Conservation (phyloP, 2,797 vertebrate genomes). For the Spea hammondii region DNA sequence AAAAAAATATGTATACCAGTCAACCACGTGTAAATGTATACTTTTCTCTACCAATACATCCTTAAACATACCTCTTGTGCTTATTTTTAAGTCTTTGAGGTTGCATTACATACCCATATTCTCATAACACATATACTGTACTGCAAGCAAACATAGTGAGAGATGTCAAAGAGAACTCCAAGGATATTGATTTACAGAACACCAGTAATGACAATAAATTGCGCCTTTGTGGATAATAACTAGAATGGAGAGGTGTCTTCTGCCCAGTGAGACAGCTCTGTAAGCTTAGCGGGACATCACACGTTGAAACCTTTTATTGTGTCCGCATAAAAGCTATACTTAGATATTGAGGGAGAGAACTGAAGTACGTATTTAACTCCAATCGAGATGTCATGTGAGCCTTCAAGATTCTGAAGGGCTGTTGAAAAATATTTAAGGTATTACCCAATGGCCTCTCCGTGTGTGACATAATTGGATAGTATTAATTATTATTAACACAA, state of each 20-base stretch:
- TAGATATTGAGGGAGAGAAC: not conserved
- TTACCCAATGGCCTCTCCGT: no score
- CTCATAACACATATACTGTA: not conserved
- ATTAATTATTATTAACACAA: not conserved
- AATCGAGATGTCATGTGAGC: not conserved
- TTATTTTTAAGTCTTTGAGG: not conserved
- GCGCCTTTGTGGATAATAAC: slow-evolving; percentile 49
- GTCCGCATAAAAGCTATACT: not conserved
- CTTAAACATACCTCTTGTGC: not conserved
- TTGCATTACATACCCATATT: not conserved
- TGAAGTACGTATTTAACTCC: not conserved
- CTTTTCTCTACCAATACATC: not conserved
- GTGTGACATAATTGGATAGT: no score
- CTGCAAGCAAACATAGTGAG: not conserved
- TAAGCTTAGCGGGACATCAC: not conserved
- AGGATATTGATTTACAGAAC: slow-evolving; percentile 48
- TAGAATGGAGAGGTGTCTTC: slow-evolving; percentile 31
- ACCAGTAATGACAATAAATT: slow-evolving; percentile 48
- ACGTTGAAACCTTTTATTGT: slow-evolving; percentile 7
- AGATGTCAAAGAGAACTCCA: slow-evolving; percentile 38
- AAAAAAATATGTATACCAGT: no score
- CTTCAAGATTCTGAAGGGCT: not conserved
- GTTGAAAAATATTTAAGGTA: not conserved
- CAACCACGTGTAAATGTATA: no score
- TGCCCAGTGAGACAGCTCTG: slow-evolving; percentile 38